A percentile compares a stretch with the other conserved stretches of the same genome.
These are phyloP conservation scores for Cyprinus carpio DNA, from an alignment of 2,113 vertebrate species.

Conservation along the genomic window DNA sequence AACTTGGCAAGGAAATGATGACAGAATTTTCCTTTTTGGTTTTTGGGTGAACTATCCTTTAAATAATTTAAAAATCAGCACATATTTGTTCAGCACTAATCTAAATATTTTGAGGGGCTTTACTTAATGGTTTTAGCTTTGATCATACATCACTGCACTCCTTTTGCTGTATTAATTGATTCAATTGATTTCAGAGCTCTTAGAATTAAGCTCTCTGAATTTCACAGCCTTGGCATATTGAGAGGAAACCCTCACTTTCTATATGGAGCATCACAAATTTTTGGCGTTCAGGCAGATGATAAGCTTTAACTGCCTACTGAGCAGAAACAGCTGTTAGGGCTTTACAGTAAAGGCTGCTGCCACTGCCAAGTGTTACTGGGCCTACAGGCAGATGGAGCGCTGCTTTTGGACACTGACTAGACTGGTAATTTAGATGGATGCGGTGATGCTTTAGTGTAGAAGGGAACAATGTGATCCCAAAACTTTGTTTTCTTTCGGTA, in stretches of 20 bases:
- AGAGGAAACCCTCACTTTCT: constrained; percentile 31
- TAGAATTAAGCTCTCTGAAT: constrained; percentile 6
- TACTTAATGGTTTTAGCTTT: not conserved
- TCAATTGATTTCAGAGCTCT: not conserved
- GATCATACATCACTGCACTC: not conserved
- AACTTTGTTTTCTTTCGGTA: constrained; percentile 3
- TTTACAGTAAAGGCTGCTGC: constrained; percentile 47
- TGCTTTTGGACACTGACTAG: constrained; percentile 29
- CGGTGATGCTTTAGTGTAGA: constrained; percentile 28
- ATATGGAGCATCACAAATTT: constrained; percentile 11
- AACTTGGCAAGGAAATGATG: too few relatives aligned
- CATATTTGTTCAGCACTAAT: not conserved
- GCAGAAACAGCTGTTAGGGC: constrained; percentile 57
- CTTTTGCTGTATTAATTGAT: not conserved
- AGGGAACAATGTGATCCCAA: constrained; percentile 32
- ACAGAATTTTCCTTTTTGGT: not conserved
- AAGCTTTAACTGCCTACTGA: constrained; percentile 54
- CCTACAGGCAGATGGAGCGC: constrained; percentile 18
- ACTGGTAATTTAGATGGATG: constrained; percentile 32
- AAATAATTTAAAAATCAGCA: not conserved
- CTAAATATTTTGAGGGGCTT: not conserved
- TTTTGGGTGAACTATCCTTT: not conserved
- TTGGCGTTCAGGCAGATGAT: constrained; percentile 48
- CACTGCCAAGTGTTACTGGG: constrained; percentile 11
- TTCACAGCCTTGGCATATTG: not conserved